phyloP scores from a whole-genome alignment of 2,797 vertebrate species.

The Rhabdomys pumilio region DNA sequence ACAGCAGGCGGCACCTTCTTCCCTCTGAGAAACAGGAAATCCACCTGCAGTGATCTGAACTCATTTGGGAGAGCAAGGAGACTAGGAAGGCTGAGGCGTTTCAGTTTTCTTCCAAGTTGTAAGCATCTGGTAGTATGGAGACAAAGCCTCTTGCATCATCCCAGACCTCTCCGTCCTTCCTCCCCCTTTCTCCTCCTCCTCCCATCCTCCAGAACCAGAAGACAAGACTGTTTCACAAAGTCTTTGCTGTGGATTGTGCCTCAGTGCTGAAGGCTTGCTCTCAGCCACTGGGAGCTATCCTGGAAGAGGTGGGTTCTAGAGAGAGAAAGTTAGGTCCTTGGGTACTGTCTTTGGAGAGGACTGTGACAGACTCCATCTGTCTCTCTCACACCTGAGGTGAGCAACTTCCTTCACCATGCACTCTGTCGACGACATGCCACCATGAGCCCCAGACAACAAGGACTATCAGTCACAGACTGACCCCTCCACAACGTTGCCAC shows the following conservation, averaged over 20 bases:
- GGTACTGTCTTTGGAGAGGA: neutral
- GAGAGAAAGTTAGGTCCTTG: neutral
- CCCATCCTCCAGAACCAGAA: neutral
- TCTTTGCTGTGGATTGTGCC: neutral
- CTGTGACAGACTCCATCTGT: neutral
- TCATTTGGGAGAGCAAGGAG: neutral
- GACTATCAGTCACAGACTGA: neutral
- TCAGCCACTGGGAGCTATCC: neutral
- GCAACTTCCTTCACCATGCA: neutral
- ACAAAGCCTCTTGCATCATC: neutral
- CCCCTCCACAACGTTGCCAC: neutral
- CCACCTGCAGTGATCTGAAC: neutral
- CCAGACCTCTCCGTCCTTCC: neutral
- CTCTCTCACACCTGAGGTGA: neutral
- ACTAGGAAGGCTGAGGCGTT: too few relatives aligned
- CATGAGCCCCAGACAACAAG: neutral
- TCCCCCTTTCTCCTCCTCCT: too few relatives aligned
- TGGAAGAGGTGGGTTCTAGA: neutral
- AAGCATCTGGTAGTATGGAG: neutral
- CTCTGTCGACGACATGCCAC: neutral
- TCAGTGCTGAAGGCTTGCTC: neutral
- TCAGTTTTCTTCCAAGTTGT: neutral
- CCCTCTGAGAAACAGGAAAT: neutral
- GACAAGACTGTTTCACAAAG: neutral
- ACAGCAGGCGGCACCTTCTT: neutral